A percentile compares a stretch with the other conserved stretches of the same genome.
Conservation (phyloP, 1,140 invertebrate genomes). For the Pantala flavescens region DNA sequence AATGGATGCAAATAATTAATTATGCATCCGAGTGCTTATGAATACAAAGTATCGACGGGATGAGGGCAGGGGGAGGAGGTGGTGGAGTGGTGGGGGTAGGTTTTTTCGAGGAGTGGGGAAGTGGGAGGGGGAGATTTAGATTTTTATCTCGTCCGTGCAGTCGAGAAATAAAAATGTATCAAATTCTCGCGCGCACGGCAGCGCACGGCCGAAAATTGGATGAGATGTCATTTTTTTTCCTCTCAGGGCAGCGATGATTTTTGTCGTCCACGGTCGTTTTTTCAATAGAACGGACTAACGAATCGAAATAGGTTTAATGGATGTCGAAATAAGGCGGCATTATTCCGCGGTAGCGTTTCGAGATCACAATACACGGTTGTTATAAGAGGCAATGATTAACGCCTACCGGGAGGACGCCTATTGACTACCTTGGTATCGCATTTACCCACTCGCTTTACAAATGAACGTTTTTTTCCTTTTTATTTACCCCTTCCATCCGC, state of each 20-base stretch:
- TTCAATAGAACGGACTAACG: background rate
- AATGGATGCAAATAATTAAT: slow-evolving; percentile 4
- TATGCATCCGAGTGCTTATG: slow-evolving; percentile 4
- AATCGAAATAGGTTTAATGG: background rate
- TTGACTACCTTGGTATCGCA: no score
- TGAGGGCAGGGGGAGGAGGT: background rate
- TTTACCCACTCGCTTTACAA: no score
- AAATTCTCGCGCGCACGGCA: background rate
- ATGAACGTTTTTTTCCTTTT: no score
- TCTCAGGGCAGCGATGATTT: background rate
- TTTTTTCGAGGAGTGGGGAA: background rate
- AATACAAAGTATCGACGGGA: background rate
- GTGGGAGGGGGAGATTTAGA: no score
- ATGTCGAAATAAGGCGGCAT: background rate
- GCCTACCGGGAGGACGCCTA: no score
- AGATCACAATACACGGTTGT: no score
- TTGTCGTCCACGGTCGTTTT: background rate
- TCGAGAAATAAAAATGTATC: background rate
- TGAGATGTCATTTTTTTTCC: background rate
- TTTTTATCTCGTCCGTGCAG: no score
- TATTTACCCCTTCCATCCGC: no score
- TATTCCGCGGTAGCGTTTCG: no score
- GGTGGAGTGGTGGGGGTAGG: background rate
- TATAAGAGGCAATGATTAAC: no score
- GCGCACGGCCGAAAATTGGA: background rate